Conservation (phyloP, 1,140 invertebrate species). For the Pomacea maculata region DNA sequence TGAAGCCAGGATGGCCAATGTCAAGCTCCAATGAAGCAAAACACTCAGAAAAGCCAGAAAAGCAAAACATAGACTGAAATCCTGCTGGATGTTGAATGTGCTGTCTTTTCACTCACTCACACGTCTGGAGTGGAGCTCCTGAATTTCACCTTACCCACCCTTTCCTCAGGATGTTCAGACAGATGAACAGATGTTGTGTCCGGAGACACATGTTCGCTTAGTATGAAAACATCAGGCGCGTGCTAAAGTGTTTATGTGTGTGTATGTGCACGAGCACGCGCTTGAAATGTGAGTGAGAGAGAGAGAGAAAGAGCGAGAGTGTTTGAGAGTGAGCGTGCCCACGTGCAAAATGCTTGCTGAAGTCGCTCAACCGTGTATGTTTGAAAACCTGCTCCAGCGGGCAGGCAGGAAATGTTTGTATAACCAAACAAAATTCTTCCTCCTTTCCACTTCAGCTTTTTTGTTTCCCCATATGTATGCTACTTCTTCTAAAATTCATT, state of each 20-base stretch:
- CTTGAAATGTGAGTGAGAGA: conserved; percentile 4
- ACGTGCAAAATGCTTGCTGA: neutral
- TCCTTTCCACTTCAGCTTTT: too few species aligned
- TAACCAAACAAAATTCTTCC: too few species aligned
- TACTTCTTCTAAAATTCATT: too few species aligned
- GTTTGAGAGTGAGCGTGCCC: neutral
- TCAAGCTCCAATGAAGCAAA: too few species aligned
- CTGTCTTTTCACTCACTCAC: neutral
- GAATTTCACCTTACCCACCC: neutral
- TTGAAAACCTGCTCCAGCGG: neutral
- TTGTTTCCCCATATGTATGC: too few species aligned
- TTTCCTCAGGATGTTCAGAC: neutral
- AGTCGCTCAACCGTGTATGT: neutral
- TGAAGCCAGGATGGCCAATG: too few species aligned
- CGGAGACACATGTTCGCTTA: neutral
- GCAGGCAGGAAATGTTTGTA: neutral
- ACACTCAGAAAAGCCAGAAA: too few species aligned
- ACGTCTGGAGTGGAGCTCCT: neutral
- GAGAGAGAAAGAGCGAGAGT: too few species aligned
- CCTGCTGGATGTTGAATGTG: neutral
- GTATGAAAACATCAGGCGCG: neutral
- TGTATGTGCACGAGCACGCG: conserved; percentile 9
- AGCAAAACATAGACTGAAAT: neutral
- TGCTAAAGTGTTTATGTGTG: neutral
- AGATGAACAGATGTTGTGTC: neutral